Conservation (phyloP, 1,140 invertebrate species). For the Drosophila varians region DNA sequence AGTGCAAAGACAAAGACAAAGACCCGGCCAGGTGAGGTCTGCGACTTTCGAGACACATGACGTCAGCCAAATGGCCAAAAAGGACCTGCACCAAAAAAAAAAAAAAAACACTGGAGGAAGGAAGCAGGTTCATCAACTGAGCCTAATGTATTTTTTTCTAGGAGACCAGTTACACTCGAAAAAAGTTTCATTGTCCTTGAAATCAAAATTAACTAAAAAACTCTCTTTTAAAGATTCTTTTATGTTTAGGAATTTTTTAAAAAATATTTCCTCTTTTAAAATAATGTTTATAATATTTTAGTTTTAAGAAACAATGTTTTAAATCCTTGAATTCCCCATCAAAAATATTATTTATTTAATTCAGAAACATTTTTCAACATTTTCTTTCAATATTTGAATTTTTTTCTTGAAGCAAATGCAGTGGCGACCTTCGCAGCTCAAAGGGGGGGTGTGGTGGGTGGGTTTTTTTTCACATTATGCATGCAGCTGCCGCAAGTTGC, state of each 20-base stretch:
- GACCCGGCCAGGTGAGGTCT: constrained; percentile 30
- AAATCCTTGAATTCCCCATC: too few species aligned
- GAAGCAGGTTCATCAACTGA: constrained; percentile 56
- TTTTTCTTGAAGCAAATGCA: constrained; percentile 28
- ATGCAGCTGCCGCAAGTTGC: constrained; percentile 70
- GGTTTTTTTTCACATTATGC: constrained; percentile 60
- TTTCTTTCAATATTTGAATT: not conserved
- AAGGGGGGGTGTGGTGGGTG: not conserved
- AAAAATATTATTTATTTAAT: not conserved
- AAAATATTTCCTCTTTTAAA: not conserved
- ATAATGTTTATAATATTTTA: not conserved
- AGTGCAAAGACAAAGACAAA: constrained; percentile 51
- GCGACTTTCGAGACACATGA: constrained; percentile 47
- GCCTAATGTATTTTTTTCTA: constrained; percentile 41
- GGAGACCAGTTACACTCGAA: constrained; percentile 15
- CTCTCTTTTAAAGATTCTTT: not conserved
- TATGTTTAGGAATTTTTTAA: not conserved
- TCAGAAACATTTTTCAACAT: too few species aligned
- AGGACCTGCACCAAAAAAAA: not conserved
- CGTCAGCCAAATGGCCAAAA: constrained; percentile 40
- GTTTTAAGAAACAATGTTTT: too few species aligned
- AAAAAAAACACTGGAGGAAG: not conserved
- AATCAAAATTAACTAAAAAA: not conserved
- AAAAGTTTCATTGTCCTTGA: too few species aligned
- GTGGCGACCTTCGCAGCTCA: constrained; percentile 58